Evolutionary conservation across 2,113 vertebrate genomes (phyloP).

Genomic region (Gopherus evgoodei): DNA sequence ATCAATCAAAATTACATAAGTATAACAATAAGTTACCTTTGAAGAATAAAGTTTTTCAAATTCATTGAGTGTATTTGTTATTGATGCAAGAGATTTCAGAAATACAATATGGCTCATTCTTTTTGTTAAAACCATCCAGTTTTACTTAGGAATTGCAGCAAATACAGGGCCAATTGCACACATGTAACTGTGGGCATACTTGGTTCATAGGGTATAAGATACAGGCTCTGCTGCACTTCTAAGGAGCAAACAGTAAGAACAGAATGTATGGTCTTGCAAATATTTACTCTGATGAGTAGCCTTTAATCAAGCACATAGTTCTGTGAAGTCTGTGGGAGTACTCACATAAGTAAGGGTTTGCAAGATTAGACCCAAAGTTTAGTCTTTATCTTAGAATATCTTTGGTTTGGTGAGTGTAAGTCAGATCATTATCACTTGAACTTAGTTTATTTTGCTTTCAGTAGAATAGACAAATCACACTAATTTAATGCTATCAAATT

Average conservation of each 20-base stretch:
- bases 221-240: not conserved
- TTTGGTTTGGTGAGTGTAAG: not conserved
- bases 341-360: not conserved
- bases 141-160: not conserved
- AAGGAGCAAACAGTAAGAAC: not conserved
- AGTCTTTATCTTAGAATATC: not conserved
- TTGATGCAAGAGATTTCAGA: not conserved
- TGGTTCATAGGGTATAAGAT: not conserved
- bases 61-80: not conserved
- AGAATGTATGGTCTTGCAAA: not conserved
- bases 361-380: not conserved
- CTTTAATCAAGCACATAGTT: not conserved
- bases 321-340: not conserved
- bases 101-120: not conserved
- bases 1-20: not conserved
- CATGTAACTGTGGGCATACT: not conserved
- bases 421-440: not conserved
- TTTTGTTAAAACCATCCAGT: slow-evolving; percentile 2
- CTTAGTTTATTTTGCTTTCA: not conserved
- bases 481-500: not conserved
- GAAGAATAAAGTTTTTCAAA: not conserved
- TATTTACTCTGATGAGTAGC: not conserved
- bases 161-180: not conserved
- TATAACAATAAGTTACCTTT: not conserved
- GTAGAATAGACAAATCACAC: not conserved